Evolutionary conservation across 2,113 vertebrate species (phyloP).

Genomic region (Rhabdornis inornatus): DNA sequence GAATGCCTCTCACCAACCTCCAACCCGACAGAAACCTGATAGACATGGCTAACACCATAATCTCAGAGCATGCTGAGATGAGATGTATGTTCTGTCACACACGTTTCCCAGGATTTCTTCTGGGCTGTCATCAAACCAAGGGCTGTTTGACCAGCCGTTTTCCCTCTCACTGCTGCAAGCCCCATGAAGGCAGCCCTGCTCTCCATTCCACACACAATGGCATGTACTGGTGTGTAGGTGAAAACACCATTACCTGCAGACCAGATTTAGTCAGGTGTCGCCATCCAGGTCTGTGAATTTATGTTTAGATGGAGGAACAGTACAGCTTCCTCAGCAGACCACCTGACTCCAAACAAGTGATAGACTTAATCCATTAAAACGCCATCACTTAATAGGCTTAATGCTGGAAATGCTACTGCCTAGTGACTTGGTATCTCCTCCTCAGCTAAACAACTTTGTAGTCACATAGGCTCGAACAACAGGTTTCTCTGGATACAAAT

Average conservation of each 20-base stretch:
- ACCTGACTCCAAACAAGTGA: neutral
- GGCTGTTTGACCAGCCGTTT: neutral
- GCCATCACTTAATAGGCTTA: neutral
- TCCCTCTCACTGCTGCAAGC: neutral
- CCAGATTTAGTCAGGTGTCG: neutral
- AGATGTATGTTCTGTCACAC: slow-evolving; percentile 7
- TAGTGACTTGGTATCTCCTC: neutral
- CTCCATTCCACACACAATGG: neutral
- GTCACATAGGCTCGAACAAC: neutral
- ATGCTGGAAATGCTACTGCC: neutral
- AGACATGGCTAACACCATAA: slow-evolving; percentile 12
- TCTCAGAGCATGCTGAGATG: neutral
- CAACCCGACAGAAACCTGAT: neutral
- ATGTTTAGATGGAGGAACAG: neutral
- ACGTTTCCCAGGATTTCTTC: neutral
- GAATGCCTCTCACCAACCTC: neutral
- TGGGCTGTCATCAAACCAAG: neutral
- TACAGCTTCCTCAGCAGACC: neutral
- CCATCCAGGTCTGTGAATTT: neutral
- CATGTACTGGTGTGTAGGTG: neutral
- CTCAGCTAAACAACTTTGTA: neutral
- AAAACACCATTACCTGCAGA: neutral
- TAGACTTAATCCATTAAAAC: neutral
- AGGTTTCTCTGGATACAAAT: neutral
- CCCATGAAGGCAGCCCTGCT: neutral